These are phyloP conservation scores for Malurus elegans DNA, from an alignment of 2,113 vertebrate species.

Conservation along the genomic window DNA sequence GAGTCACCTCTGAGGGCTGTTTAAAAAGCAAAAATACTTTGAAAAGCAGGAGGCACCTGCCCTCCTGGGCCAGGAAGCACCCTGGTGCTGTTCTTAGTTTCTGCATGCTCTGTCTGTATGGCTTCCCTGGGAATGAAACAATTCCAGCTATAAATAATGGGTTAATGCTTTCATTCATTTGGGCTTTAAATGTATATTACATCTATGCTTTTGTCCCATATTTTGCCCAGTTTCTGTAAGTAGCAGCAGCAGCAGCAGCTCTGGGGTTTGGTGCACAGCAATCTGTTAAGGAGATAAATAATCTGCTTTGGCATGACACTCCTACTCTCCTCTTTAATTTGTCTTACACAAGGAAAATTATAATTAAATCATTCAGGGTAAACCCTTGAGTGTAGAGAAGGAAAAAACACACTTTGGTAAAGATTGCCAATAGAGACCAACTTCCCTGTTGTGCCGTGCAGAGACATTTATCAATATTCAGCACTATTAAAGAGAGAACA, in stretches of 20 bases:
- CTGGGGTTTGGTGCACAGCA: slow-evolving; percentile 87
- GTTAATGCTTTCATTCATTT: slow-evolving; percentile 54
- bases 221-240: slow-evolving; percentile 48
- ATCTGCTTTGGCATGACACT: slow-evolving; percentile 90
- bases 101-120: background rate
- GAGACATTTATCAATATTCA: slow-evolving; percentile 81
- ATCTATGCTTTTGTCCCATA: slow-evolving; percentile 58
- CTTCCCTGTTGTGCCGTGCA: slow-evolving; percentile 71
- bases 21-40: background rate
- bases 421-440: slow-evolving; percentile 77
- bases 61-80: background rate
- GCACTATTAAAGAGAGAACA: slow-evolving; percentile 63
- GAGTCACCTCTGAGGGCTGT: accelerated
- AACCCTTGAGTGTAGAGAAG: slow-evolving; percentile 82
- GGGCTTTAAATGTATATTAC: slow-evolving; percentile 50
- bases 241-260: slow-evolving; percentile 80
- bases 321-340: slow-evolving; percentile 92
- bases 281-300: slow-evolving; percentile 96
- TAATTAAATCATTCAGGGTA: slow-evolving; percentile 97
- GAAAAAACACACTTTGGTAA: slow-evolving; percentile 76
- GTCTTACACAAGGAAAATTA: slow-evolving; percentile 89
- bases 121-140: background rate
- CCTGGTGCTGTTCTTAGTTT: background rate
- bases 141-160: slow-evolving; percentile 35
- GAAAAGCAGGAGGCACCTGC: background rate